Conservation (phyloP, 2,797 vertebrate species). For the Odontamblyopus lacepedii region DNA sequence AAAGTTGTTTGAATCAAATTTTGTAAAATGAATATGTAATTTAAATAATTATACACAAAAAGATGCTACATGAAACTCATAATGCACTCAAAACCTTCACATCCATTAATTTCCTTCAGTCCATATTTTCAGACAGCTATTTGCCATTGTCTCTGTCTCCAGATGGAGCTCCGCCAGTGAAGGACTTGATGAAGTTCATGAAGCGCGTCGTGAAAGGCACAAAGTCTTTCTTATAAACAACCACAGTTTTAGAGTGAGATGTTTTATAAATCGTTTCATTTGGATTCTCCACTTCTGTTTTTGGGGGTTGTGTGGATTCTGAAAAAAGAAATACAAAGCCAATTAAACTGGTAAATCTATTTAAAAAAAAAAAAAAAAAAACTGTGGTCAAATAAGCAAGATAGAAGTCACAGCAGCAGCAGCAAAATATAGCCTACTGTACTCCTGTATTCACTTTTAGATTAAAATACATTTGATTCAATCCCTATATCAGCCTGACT, state of each 20-base stretch:
- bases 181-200: constrained; percentile 51
- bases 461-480: too few species aligned
- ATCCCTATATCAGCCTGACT: too few species aligned
- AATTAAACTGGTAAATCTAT: neutral
- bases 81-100: neutral
- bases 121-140: constrained; percentile 13
- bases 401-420: too few species aligned
- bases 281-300: constrained; percentile 14
- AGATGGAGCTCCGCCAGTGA: constrained; percentile 17
- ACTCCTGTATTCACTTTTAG: too few species aligned
- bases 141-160: constrained; percentile 19
- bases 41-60: neutral
- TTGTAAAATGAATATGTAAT: neutral
- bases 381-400: neutral
- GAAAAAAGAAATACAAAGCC: neutral
- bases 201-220: constrained; percentile 67
- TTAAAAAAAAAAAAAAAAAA: neutral
- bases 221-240: constrained; percentile 67
- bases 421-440: too few species aligned
- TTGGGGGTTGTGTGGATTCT: constrained; percentile 16
- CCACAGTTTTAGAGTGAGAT: constrained; percentile 16
- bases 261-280: constrained; percentile 32
- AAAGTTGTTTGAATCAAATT: neutral
- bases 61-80: neutral
- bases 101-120: constrained; percentile 1